Evolutionary conservation across 2,888 invertebrate genomes (phyloP).

Genomic region (Orgyia antiqua): DNA sequence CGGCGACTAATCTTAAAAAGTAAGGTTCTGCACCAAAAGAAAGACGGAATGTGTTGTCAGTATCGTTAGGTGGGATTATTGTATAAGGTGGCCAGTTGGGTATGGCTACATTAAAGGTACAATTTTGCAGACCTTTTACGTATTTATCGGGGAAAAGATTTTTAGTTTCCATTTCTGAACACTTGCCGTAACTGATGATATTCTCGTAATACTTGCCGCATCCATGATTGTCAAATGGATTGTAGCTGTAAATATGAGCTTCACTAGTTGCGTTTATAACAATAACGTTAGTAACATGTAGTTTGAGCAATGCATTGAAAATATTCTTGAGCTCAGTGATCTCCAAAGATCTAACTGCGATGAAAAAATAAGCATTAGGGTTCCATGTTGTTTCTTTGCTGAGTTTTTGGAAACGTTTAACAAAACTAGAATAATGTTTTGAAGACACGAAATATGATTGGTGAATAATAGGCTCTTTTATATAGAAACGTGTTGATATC

Average conservation of each 20-base stretch:
- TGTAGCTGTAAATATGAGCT: slow-evolving; percentile 42
- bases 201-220: slow-evolving; percentile 45
- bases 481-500: not conserved
- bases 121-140: slow-evolving; percentile 36
- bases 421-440: slow-evolving; percentile 19
- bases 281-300: slow-evolving; percentile 33
- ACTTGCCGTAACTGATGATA: slow-evolving; percentile 41
- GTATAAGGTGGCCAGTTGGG: slow-evolving; percentile 42
- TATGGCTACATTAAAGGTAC: slow-evolving; percentile 35
- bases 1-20: slow-evolving; percentile 33
- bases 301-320: slow-evolving; percentile 35
- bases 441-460: slow-evolving; percentile 32
- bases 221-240: slow-evolving; percentile 46
- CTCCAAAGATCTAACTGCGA: slow-evolving; percentile 29
- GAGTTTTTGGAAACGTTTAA: slow-evolving; percentile 16
- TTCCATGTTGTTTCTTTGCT: slow-evolving; percentile 35
- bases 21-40: slow-evolving; percentile 32
- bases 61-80: slow-evolving; percentile 8
- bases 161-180: slow-evolving; percentile 16
- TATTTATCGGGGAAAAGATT: slow-evolving; percentile 34
- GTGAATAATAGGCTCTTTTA: slow-evolving; percentile 7
- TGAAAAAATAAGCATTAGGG: slow-evolving; percentile 34
- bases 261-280: slow-evolving; percentile 33
- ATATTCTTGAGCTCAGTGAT: slow-evolving; percentile 22
- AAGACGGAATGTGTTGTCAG: slow-evolving; percentile 4